phyloP scores from a whole-genome alignment of 2,797 vertebrate species.

The Sebastes vulpes region DNA sequence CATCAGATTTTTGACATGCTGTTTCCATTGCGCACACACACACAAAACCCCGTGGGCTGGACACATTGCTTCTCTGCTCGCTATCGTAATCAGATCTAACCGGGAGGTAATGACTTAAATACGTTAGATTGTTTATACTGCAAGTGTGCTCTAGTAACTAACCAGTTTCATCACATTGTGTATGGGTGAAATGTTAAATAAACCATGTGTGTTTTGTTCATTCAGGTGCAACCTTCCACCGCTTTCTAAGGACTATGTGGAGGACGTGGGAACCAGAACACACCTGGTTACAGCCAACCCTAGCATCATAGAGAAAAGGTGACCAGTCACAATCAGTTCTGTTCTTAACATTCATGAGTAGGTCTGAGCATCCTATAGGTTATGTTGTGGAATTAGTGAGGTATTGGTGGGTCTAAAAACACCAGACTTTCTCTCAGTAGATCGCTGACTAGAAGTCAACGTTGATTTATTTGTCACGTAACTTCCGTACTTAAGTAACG shows the following conservation, averaged over 20 bases:
- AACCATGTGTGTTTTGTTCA: not conserved
- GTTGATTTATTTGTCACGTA: too few species aligned
- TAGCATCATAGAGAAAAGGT: constrained; percentile 98
- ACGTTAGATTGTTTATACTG: not conserved
- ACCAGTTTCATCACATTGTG: not conserved
- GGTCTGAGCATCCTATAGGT: not conserved
- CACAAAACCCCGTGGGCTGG: not conserved
- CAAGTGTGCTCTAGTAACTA: not conserved
- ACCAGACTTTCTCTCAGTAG: too few species aligned
- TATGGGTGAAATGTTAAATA: not conserved
- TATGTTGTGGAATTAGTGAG: not conserved
- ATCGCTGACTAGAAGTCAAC: too few species aligned
- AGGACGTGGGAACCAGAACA: constrained; percentile 92
- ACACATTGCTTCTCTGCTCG: not conserved
- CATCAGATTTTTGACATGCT: not conserved
- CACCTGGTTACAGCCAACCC: constrained; percentile 98
- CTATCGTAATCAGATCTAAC: not conserved
- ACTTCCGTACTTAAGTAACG: too few species aligned
- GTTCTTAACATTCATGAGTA: too few species aligned
- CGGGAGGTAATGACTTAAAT: not conserved
- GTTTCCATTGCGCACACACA: not conserved
- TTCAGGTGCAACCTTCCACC: constrained; percentile 97
- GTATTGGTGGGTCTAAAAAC: too few species aligned
- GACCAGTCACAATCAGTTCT: not conserved
- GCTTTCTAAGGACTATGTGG: constrained; percentile 90